Percentiles rank a stretch among this genome's conserved stretches.
Evolutionary conservation across 1,140 invertebrate genomes (phyloP).

Genomic region (Potamilus streckersoni): DNA sequence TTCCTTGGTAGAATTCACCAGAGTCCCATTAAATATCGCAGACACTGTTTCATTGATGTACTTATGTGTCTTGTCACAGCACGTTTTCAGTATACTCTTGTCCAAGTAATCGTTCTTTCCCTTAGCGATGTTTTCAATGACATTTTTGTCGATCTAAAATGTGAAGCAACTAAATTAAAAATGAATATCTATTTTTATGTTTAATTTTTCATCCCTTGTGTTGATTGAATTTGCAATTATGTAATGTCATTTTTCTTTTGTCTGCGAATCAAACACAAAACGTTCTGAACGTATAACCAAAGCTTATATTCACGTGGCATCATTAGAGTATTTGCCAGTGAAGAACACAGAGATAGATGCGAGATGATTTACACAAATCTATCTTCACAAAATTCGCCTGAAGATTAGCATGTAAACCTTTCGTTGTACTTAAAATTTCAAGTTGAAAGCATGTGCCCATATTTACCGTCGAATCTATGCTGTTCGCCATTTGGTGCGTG

Average conservation of each 20-base stretch:
- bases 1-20: background rate
- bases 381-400: too few species aligned
- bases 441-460: too few species aligned
- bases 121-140: conserved; percentile 30
- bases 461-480: too few species aligned
- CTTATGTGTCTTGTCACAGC: too few species aligned
- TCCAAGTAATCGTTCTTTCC: conserved; percentile 20
- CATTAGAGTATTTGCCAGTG: background rate
- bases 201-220: background rate
- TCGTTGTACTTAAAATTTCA: too few species aligned
- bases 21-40: background rate
- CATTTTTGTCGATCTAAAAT: conserved; percentile 30
- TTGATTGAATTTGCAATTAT: background rate
- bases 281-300: background rate
- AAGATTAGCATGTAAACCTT: too few species aligned
- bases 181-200: background rate
- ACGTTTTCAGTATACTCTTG: conserved; percentile 26
- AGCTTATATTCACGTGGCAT: background rate
- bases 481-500: too few species aligned
- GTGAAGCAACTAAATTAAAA: background rate
- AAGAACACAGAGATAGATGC: background rate
- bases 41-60: background rate
- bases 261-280: background rate
- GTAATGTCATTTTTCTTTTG: background rate
- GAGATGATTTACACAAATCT: too few species aligned